A percentile compares a stretch with the other conserved stretches of the same genome.
Evolutionary conservation across 2,113 vertebrate species (phyloP).

Genomic region (Dipodomys ordii): DNA sequence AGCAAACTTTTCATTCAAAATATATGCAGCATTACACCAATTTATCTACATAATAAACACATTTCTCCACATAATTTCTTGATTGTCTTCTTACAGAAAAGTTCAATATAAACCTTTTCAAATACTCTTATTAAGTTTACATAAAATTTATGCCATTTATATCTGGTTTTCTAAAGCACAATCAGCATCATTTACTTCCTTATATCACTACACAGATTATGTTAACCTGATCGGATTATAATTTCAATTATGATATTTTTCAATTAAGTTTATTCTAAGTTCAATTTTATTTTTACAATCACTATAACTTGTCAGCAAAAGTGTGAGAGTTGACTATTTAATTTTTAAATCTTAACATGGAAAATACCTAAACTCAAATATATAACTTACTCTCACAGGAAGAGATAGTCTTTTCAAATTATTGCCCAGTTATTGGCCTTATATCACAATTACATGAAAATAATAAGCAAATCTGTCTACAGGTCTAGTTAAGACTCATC

Average conservation of each 20-base stretch:
- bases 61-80: neutral
- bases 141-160: neutral
- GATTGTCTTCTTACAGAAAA: conserved; percentile 39
- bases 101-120: conserved; percentile 11
- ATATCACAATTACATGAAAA: conserved; percentile 23
- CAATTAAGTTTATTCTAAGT: neutral
- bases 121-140: neutral
- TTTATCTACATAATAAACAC: too few species aligned
- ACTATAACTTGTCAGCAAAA: neutral
- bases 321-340: neutral
- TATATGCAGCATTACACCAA: too few species aligned
- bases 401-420: neutral
- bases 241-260: neutral
- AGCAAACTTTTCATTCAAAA: neutral
- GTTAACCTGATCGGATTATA: neutral
- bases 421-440: neutral
- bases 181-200: neutral
- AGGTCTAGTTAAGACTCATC: neutral
- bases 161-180: neutral
- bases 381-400: neutral
- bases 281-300: neutral
- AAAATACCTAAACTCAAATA: neutral
- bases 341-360: neutral
- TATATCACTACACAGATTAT: neutral
- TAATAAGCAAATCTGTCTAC: conserved; percentile 1